Percentiles rank a stretch among this genome's conserved stretches.
phyloP scores from a whole-genome alignment of 2,888 invertebrate species.

The Miltochrista miniata region DNA sequence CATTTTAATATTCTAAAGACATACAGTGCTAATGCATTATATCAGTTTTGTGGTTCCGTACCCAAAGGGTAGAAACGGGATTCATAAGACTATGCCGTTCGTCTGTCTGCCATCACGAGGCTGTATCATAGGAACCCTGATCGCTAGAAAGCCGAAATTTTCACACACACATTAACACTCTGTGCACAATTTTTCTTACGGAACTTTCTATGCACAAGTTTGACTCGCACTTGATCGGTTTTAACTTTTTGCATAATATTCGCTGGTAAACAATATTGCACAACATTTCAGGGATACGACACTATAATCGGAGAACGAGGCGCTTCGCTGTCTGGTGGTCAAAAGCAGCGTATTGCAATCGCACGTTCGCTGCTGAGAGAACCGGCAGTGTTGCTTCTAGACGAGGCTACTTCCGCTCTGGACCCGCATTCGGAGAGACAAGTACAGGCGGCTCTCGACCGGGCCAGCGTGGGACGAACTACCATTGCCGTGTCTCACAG shows the following conservation, averaged over 20 bases:
- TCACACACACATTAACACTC: too few species aligned
- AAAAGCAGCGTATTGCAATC: constrained; percentile 93
- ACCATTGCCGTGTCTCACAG: constrained; percentile 89
- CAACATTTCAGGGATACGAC: constrained; percentile 84
- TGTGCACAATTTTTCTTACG: too few species aligned
- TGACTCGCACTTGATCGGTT: too few species aligned
- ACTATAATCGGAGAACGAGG: constrained; percentile 92
- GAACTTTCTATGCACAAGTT: too few species aligned
- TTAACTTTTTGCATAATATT: too few species aligned
- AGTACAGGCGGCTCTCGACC: constrained; percentile 91
- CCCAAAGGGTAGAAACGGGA: too few species aligned
- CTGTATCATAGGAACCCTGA: too few species aligned
- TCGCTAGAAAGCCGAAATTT: too few species aligned
- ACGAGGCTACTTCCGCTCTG: constrained; percentile 93
- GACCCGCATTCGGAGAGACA: constrained; percentile 91
- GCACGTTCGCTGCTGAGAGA: constrained; percentile 90
- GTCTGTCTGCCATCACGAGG: too few species aligned
- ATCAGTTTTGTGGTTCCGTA: too few species aligned
- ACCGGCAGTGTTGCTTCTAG: constrained; percentile 89
- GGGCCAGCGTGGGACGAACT: constrained; percentile 88
- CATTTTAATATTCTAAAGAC: neutral
- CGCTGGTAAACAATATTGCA: neutral
- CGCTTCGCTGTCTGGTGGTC: constrained; percentile 91
- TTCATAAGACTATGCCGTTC: too few species aligned
- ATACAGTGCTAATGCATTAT: too few species aligned